Conservation (phyloP, 2,888 invertebrate genomes). For the Leptura quadrifasciata region DNA sequence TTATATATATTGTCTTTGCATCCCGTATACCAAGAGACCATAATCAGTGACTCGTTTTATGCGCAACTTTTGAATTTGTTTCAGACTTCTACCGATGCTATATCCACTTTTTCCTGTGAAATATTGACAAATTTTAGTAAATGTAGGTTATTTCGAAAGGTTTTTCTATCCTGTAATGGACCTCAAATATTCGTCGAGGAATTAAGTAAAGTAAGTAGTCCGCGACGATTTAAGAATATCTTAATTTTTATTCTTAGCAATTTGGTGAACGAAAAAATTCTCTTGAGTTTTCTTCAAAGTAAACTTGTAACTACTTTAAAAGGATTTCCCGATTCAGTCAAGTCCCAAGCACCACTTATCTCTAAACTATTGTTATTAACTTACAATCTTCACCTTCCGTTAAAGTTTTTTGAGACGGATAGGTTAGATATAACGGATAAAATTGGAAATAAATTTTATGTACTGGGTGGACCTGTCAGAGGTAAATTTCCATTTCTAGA, state of each 20-base stretch:
- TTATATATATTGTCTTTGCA: conserved; percentile 58
- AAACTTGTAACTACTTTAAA: conserved; percentile 57
- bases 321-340: conserved; percentile 50
- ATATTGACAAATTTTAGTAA: conserved; percentile 57
- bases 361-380: conserved; percentile 59
- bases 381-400: conserved; percentile 64
- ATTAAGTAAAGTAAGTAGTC: conserved; percentile 51
- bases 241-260: conserved; percentile 63
- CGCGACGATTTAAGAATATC: conserved; percentile 58
- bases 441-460: conserved; percentile 64
- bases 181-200: conserved; percentile 55
- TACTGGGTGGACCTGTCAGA: conserved; percentile 63
- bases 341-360: conserved; percentile 57
- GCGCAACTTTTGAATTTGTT: conserved; percentile 55
- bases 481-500: conserved; percentile 68
- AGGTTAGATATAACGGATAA: conserved; percentile 64
- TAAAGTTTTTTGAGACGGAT: conserved; percentile 66
- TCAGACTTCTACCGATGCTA: conserved; percentile 44
- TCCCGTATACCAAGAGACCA: conserved; percentile 55
- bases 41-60: conserved; percentile 55
- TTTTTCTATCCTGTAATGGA: conserved; percentile 59
- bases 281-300: conserved; percentile 57
- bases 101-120: conserved; percentile 57
- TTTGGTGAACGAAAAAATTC: conserved; percentile 61
- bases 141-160: conserved; percentile 53